Conservation (phyloP, 2,113 vertebrate species). For the Otocyon megalotis region DNA sequence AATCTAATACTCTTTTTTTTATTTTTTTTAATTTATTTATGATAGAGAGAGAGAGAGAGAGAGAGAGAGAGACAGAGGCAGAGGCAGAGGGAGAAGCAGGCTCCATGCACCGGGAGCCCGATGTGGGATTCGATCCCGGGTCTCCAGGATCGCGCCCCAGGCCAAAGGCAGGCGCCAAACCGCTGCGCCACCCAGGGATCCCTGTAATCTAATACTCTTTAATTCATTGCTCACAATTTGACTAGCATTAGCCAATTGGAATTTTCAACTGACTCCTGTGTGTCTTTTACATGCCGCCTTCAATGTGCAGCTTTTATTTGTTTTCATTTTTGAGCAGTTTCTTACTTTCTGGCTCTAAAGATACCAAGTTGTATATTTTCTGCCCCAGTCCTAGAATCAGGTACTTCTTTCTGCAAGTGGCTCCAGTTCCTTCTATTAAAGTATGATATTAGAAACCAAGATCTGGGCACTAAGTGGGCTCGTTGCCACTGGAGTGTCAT, state of each 20-base stretch:
- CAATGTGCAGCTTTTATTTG: not conserved
- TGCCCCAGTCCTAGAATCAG: not conserved
- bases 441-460: not conserved
- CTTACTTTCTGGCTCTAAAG: not conserved
- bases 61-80: too few species aligned
- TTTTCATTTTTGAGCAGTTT: not conserved
- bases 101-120: too few species aligned
- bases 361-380: not conserved
- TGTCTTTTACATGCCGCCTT: not conserved
- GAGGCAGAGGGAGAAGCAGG: too few species aligned
- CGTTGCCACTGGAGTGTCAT: not conserved
- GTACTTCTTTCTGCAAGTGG: not conserved
- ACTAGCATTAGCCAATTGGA: not conserved
- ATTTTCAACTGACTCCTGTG: not conserved
- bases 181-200: too few species aligned
- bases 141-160: too few species aligned
- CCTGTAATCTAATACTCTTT: not conserved
- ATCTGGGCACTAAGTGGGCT: not conserved
- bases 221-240: not conserved
- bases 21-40: too few species aligned
- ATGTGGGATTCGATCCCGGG: too few species aligned
- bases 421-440: not conserved
- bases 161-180: too few species aligned
- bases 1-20: not conserved
- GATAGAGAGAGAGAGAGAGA: too few species aligned